Conservation (phyloP, 2,888 invertebrate genomes). For the Apotomis capreana region DNA sequence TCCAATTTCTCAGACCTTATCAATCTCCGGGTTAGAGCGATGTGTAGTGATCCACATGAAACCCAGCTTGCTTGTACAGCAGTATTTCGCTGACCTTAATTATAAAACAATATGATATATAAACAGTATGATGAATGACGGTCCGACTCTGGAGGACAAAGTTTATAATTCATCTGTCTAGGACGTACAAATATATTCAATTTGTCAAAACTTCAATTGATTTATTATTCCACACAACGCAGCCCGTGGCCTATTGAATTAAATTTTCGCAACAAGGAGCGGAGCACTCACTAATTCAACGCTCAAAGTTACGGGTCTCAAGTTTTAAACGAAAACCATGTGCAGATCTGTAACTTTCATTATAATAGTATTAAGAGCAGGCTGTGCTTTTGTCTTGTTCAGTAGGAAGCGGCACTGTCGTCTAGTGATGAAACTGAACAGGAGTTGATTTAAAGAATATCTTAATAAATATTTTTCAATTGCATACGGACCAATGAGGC, state of each 20-base stretch:
- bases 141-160: constrained; percentile 27
- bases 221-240: constrained; percentile 38
- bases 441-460: too few species aligned
- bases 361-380: constrained; percentile 26
- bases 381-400: constrained; percentile 9
- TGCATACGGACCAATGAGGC: too few species aligned
- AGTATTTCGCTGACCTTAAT: too few species aligned
- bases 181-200: constrained; percentile 40
- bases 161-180: constrained; percentile 39
- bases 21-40: too few species aligned
- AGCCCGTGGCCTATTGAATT: constrained; percentile 36
- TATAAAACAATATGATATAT: too few species aligned
- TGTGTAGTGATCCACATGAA: too few species aligned
- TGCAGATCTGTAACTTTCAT: constrained; percentile 30
- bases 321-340: constrained; percentile 36
- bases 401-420: neutral
- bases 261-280: constrained; percentile 37
- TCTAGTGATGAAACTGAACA: neutral
- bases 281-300: constrained; percentile 31
- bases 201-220: constrained; percentile 40
- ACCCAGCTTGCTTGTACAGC: too few species aligned
- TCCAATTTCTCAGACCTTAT: neutral
- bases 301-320: constrained; percentile 33
- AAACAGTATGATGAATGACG: constrained; percentile 27
- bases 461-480: too few species aligned